Evolutionary conservation across 1,140 invertebrate species (phyloP), one percentile per base, ranked within the genome.

Genomic region (Ctenoplectra terminalis): DNA sequence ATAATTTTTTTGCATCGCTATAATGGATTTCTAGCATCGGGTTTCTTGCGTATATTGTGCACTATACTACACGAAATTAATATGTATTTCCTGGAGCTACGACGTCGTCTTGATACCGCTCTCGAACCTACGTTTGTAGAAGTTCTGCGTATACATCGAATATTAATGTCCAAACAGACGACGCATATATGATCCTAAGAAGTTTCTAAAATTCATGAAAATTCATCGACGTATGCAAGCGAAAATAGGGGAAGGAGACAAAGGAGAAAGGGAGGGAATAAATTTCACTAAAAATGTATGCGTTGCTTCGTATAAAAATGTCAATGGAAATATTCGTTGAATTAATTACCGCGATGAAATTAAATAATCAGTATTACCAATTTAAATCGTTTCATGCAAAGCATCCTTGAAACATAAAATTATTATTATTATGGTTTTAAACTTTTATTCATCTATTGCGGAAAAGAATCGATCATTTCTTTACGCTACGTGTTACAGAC

Each of bases 181-280:
- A 0, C 5, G 8, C 13, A 8, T 26, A 31, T 23, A 20, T 50
- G 20, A 61, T 26, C 29, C 23, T 74, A 74, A 48, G 54, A 58
- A 58, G 20, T 26, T 48, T 63, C 43, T n/a, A 34, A 74, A 63
- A 48, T 74, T 74, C 56, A 74, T 61, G 72, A 74, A 74, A 74
- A 74, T 74, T 74, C 56, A 61, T 63, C 58, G 23, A 63, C 3
- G 11, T 17, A 23, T 4, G 40, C 8, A 26, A 20, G 37, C 23
- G 26, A 26, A 37, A 13, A 17, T 60, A 29, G 8, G 8, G 5
- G 31, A 60, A 13, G 11, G n/a, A 15, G 3, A 17, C 7, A 26
- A 7, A 2, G 26, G 13, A 17, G 23, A 3, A 17, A 3, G 13
- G n/a, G 11, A 43, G 0, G 23, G 37, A 64, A 64, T 31, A 31